Evolutionary conservation across 2,797 vertebrate genomes (phyloP).

Genomic region (Ctenopoma kingsleyae): DNA sequence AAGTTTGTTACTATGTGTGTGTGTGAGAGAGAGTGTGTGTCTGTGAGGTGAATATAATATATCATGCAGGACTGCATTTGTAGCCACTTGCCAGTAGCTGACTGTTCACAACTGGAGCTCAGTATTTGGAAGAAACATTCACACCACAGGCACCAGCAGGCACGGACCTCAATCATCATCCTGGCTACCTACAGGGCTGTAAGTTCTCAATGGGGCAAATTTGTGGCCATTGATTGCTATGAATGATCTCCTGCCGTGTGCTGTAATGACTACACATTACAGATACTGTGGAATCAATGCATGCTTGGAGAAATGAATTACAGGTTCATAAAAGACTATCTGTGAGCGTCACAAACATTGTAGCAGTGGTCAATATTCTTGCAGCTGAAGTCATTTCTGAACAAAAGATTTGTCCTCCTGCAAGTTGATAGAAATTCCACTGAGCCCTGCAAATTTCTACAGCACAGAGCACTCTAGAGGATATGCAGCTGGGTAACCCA

Average conservation of each 20-base stretch:
- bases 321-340: conserved; percentile 78
- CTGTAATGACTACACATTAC: conserved; percentile 82
- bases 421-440: conserved; percentile 76
- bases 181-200: conserved; percentile 70
- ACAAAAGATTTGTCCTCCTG: conserved; percentile 75
- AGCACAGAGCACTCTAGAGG: conserved; percentile 56
- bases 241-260: conserved; percentile 77
- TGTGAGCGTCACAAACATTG: conserved; percentile 74
- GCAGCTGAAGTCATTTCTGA: conserved; percentile 73
- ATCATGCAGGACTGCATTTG: conserved; percentile 53
- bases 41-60: conserved; percentile 40
- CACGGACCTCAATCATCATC: conserved; percentile 67
- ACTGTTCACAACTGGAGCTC: conserved; percentile 60
- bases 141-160: conserved; percentile 58
- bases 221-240: conserved; percentile 80
- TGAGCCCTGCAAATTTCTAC: conserved; percentile 70
- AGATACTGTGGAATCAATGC: conserved; percentile 80
- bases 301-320: conserved; percentile 80
- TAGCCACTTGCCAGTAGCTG: conserved; percentile 55
- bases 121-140: conserved; percentile 63
- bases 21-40: background rate
- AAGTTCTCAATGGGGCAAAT: conserved; percentile 81
- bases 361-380: conserved; percentile 72
- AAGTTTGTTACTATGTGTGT: conserved; percentile 17
- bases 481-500: conserved; percentile 67